phyloP scores from a whole-genome alignment of 2,797 vertebrate genomes.

The Trachurus trachurus region DNA sequence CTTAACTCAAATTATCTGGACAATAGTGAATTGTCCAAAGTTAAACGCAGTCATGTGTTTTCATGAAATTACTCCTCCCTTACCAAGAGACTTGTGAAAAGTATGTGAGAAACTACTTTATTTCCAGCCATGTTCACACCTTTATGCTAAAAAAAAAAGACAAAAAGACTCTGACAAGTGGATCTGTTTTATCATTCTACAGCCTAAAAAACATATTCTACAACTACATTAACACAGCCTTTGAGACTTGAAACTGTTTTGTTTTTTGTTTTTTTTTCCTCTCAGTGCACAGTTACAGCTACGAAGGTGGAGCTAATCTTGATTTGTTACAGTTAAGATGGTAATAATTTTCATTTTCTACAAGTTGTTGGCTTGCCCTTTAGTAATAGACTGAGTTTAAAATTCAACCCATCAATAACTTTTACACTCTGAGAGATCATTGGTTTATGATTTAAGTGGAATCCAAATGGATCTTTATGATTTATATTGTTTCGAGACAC shows the following conservation, averaged over 20 bases:
- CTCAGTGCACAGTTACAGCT: background rate
- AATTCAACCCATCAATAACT: background rate
- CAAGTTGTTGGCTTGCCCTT: background rate
- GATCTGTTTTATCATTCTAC: background rate
- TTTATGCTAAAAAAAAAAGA: background rate
- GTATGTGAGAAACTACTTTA: background rate
- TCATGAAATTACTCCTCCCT: background rate
- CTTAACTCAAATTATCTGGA: background rate
- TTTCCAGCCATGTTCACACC: background rate
- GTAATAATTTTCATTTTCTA: conserved; percentile 16
- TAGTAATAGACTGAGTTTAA: background rate
- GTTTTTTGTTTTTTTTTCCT: conserved; percentile 13
- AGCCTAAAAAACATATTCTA: background rate
- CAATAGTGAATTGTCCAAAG: background rate
- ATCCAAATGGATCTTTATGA: conserved; percentile 2
- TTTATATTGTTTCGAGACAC: background rate
- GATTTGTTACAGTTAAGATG: conserved; percentile 4
- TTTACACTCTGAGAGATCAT: background rate
- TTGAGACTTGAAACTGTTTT: background rate
- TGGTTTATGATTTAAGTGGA: background rate
- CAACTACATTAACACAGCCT: background rate
- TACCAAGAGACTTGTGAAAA: background rate
- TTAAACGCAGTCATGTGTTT: background rate
- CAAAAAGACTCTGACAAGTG: background rate
- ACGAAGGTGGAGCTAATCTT: background rate